Evolutionary conservation across 2,113 vertebrate genomes (phyloP), one percentile per base, ranked within the genome.

Genomic region (Carlito syrichta): DNA sequence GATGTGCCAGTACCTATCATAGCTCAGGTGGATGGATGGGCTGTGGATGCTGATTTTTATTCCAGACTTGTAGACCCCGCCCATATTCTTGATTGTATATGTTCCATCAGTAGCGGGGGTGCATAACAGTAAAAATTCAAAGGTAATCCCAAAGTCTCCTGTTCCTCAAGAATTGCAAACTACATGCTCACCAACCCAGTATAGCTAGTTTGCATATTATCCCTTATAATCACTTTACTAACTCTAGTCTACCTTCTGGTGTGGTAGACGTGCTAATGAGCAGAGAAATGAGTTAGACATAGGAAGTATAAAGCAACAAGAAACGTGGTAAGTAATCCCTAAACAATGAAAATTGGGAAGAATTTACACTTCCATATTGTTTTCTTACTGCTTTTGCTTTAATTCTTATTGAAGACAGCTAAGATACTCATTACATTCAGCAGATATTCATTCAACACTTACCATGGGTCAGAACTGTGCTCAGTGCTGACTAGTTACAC

Each of bases 201-300:
- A 48, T 63, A 68, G 43, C 5, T 95, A 43, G 94, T 96, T 94
- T 94, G 86, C 82, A 94, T 95, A 69, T 56, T 77, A 35, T 96
- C 35, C 32, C n/a, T 81, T 63, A 63, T 90, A 81, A 89, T 93
- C 52, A 54, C 95, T 96, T 60, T 88, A 63, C 93, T 94, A 97
- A 63, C 82, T 97, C 60, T 60, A 85, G 23, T 63, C 88, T 85
- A 77, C 91, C 81, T 83, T 81, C 92, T 96, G 76, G 66, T 76
- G 68, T 79, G n/a, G 58, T 73, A 22, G 60, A 96, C 86, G 93
- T 97, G 93, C 82, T 97, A 97, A 98, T 85, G 88, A 95, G 92
- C 71, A 78, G 77, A 68, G 88, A 95, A 86, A 85, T 84, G 96
- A 95, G 73, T 69, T 92, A 92, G 91, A 45, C 27, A 17, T 25